Conservation (phyloP, 2,113 vertebrate genomes). For the Phodopus roborovskii region DNA sequence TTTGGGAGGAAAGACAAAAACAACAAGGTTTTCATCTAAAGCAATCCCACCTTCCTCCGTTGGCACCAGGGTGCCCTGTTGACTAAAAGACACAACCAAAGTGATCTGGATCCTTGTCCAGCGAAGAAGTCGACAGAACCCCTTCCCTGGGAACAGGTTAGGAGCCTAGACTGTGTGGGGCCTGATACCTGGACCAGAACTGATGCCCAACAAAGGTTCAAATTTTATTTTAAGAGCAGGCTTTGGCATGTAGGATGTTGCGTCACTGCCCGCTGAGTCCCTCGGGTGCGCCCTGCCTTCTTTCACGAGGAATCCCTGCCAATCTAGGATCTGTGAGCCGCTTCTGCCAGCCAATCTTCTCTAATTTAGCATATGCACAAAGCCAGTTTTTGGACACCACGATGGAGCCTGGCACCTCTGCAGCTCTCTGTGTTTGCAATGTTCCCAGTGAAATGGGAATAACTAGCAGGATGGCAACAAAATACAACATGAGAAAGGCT, state of each 20-base stretch:
- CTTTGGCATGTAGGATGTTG: constrained; percentile 82
- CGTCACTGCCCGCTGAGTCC: constrained; percentile 83
- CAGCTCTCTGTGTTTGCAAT: constrained; percentile 84
- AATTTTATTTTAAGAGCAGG: constrained; percentile 80
- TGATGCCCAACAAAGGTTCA: constrained; percentile 67
- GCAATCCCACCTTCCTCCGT: neutral
- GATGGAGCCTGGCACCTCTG: constrained; percentile 86
- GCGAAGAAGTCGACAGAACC: neutral
- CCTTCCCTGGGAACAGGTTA: constrained; percentile 21
- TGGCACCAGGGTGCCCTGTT: neutral
- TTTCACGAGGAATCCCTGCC: constrained; percentile 87
- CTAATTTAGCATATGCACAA: constrained; percentile 90
- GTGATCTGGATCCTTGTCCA: neutral
- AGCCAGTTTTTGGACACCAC: constrained; percentile 88
- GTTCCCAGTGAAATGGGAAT: constrained; percentile 84
- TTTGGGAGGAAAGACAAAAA: constrained; percentile 28
- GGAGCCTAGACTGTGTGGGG: constrained; percentile 7
- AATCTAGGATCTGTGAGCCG: constrained; percentile 87
- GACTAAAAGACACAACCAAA: neutral
- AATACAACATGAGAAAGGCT: constrained; percentile 75
- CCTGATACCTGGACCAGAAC: constrained; percentile 53
- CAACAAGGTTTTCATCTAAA: neutral
- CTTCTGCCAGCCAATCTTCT: constrained; percentile 89
- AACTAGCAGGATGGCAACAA: constrained; percentile 82
- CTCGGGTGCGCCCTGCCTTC: constrained; percentile 85